phyloP scores from a whole-genome alignment of 2,888 invertebrate genomes.

The Myathropa florea region DNA sequence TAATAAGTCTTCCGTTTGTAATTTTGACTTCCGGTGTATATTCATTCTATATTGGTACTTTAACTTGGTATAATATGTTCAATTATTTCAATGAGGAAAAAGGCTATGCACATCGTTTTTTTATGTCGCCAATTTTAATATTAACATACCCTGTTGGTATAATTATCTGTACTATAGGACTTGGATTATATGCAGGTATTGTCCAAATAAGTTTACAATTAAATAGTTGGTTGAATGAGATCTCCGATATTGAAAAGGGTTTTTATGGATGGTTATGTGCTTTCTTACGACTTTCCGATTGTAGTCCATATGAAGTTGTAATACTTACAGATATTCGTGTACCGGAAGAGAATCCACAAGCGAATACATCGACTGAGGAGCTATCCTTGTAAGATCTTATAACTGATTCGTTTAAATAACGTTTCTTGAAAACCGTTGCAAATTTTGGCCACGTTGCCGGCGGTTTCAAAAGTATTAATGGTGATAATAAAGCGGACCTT shows the following conservation, averaged over 20 bases:
- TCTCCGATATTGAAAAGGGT: slow-evolving; percentile 88
- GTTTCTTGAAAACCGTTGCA: slow-evolving; percentile 37
- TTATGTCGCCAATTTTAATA: slow-evolving; percentile 86
- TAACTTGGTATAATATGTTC: slow-evolving; percentile 90
- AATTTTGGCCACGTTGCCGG: neutral
- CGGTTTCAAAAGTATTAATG: slow-evolving; percentile 56
- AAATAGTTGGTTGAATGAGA: slow-evolving; percentile 86
- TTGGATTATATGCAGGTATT: slow-evolving; percentile 86
- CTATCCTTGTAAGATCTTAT: slow-evolving; percentile 77
- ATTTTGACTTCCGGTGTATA: slow-evolving; percentile 84
- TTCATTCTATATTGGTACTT: slow-evolving; percentile 88
- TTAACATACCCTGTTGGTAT: slow-evolving; percentile 87
- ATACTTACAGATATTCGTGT: slow-evolving; percentile 82
- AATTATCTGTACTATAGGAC: slow-evolving; percentile 84
- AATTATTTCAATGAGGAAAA: slow-evolving; percentile 86
- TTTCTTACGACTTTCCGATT: slow-evolving; percentile 85
- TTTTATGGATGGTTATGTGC: slow-evolving; percentile 90
- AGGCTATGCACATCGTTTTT: slow-evolving; percentile 84
- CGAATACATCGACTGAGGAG: slow-evolving; percentile 80
- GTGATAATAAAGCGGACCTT: slow-evolving; percentile 58
- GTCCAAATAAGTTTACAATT: slow-evolving; percentile 87
- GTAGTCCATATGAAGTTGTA: slow-evolving; percentile 86
- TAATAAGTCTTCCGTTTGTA: slow-evolving; percentile 86
- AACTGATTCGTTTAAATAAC: neutral
- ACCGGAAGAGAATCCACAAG: slow-evolving; percentile 75